Conservation (phyloP, 2,888 invertebrate genomes). For the Melieria omissa region DNA sequence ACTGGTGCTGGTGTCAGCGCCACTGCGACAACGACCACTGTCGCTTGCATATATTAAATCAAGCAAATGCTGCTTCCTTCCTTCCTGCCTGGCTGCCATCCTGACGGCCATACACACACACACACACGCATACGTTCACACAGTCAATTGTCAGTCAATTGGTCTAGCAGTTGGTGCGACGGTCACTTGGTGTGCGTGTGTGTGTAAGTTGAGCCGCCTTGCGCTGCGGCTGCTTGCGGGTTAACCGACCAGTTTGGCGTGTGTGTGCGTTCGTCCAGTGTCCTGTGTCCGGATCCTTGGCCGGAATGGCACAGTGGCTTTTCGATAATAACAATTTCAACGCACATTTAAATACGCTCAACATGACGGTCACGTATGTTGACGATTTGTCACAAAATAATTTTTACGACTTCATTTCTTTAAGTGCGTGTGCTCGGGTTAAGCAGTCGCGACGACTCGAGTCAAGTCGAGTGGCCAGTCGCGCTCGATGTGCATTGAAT, state of each 20-base stretch:
- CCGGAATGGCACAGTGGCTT: constrained; percentile 19
- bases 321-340: constrained; percentile 57
- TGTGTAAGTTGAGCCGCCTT: not conserved
- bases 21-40: constrained; percentile 2
- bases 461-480: too few species aligned
- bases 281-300: not conserved
- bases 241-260: not conserved
- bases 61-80: constrained; percentile 7
- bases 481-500: not conserved
- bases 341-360: constrained; percentile 46
- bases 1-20: too few species aligned
- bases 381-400: constrained; percentile 67
- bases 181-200: too few species aligned
- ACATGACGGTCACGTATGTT: constrained; percentile 63
- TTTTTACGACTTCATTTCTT: constrained; percentile 65
- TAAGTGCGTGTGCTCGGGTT: constrained; percentile 42
- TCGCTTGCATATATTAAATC: constrained; percentile 25
- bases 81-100: constrained; percentile 6
- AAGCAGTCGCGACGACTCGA: constrained; percentile 26
- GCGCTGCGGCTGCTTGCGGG: not conserved
- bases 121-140: too few species aligned
- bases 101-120: not conserved
- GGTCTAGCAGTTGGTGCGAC: not conserved
- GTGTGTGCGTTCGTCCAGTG: not conserved
- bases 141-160: constrained; percentile 17